Evolutionary conservation across 2,113 vertebrate species (phyloP).

Genomic region (Dicaeum eximium): DNA sequence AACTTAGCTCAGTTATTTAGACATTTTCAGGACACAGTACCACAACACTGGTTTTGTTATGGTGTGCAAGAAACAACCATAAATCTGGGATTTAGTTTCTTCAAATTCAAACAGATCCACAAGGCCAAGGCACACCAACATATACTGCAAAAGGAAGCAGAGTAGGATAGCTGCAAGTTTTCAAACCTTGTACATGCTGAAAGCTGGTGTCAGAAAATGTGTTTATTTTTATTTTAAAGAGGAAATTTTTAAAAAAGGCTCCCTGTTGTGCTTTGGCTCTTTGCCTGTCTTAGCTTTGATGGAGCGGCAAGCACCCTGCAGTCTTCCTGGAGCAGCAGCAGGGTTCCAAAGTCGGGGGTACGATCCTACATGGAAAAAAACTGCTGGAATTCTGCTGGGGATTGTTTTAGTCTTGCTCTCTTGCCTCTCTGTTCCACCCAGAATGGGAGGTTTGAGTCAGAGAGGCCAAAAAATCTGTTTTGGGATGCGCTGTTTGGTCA

Average conservation of each 20-base stretch:
- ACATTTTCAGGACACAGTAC: neutral
- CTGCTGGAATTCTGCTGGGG: neutral
- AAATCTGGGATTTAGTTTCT: neutral
- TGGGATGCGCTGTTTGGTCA: neutral
- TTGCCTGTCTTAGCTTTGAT: neutral
- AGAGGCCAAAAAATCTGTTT: neutral
- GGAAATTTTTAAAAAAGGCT: neutral
- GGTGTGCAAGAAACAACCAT: neutral
- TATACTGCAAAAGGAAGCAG: neutral
- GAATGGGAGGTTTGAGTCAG: neutral
- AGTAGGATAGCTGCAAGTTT: neutral
- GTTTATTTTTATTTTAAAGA: conserved; percentile 30
- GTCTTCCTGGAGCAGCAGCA: conserved; percentile 4
- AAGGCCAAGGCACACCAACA: neutral
- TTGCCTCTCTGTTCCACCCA: neutral
- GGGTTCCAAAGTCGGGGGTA: neutral
- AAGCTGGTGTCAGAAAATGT: neutral
- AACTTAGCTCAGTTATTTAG: neutral
- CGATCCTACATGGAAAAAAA: neutral
- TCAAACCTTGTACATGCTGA: neutral
- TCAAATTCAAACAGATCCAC: neutral
- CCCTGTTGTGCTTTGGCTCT: neutral
- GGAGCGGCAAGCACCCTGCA: neutral
- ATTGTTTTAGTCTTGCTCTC: neutral
- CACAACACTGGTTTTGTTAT: neutral